Base-by-base conservation (phyloP, 2,113 vertebrate genomes). In the Tachycineta bicolor region DNA sequence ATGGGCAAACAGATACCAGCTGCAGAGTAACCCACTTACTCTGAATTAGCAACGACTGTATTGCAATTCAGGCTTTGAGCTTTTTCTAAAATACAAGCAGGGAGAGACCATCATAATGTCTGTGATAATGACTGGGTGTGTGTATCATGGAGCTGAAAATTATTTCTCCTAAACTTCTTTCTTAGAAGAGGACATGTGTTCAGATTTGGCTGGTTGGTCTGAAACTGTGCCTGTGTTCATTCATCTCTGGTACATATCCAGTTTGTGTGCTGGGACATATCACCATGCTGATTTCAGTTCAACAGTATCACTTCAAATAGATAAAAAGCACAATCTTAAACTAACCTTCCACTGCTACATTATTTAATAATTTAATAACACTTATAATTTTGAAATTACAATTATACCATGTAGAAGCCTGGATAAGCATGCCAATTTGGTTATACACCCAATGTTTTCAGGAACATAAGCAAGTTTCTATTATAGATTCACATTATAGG, bases 1-100 rank as follows among this genome's bases (percentile, higher is more conserved):
- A 96, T 89, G 80, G 86, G 86, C 92, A 96, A 96, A 96, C 87
- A 96, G 93, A 95, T 63, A 94, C 68, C 96, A 96, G 96, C 96
- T 97, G 96, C 93, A 92, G 65, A 58, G 76, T 94, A 68, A 46
- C 93, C 90, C 92, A 93, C 96, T 92, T 96, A 78, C 43, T 95
- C 74, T 92, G 80, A 95, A 96, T 96, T 93, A 94, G 80, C 64
- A 92, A 93, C 4, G 1, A 92, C 90, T 56, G 53, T 84, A 52
- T 68, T 92, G 92, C 93, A 87, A 84, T 94, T 79, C 88, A 94
- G 88, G 69, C 89, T 90, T 82, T 71, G 41, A 95, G 80, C 58
- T 84, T 88, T 88, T 90, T 95, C 83, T 90, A 65, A 93, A 93
- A 92, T 65, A 90, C 46, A 78, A 81, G 86, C 81, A 94, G 93